Evolutionary conservation across 2,888 invertebrate species (phyloP).

Genomic region (Prenolepis imparis): DNA sequence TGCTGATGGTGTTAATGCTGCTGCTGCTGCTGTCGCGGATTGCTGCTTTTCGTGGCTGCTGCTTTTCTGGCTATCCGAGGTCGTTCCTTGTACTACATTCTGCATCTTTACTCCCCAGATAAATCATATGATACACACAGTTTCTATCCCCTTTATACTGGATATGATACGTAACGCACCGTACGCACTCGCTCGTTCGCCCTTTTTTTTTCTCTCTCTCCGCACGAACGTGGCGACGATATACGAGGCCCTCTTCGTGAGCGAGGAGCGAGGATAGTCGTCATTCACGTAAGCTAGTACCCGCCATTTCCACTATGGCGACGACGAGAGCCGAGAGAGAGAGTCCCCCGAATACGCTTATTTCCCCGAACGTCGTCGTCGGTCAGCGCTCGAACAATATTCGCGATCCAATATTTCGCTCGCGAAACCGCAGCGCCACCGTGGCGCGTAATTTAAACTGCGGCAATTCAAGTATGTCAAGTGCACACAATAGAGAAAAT

Average conservation of each 20-base stretch:
- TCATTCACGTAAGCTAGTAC: slow-evolving; percentile 87
- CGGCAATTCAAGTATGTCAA: too few species aligned
- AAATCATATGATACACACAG: slow-evolving; percentile 87
- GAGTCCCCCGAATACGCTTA: slow-evolving; percentile 88
- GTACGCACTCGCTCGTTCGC: slow-evolving; percentile 73
- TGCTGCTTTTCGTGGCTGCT: slow-evolving; percentile 77
- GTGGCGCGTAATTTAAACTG: slow-evolving; percentile 62
- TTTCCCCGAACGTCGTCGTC: slow-evolving; percentile 86
- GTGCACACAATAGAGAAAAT: too few species aligned
- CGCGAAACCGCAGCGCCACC: slow-evolving; percentile 54
- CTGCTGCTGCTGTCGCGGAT: not conserved
- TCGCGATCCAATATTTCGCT: slow-evolving; percentile 62
- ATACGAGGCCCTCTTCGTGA: slow-evolving; percentile 61
- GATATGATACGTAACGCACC: too few species aligned
- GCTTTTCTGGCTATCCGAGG: slow-evolving; percentile 92
- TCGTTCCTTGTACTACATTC: slow-evolving; percentile 93
- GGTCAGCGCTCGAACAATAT: not conserved
- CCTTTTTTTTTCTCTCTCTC: not conserved
- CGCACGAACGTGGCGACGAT: slow-evolving; percentile 73
- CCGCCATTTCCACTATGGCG: slow-evolving; percentile 94
- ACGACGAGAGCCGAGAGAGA: slow-evolving; percentile 82
- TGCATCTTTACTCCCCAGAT: slow-evolving; percentile 94
- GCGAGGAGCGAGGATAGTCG: slow-evolving; percentile 81
- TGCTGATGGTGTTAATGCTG: not conserved
- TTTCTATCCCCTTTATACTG: too few species aligned